A percentile compares a stretch with the other conserved stretches of the same genome.
Evolutionary conservation across 2,113 vertebrate genomes (phyloP).

Genomic region (Choloepus hoffmanni): DNA sequence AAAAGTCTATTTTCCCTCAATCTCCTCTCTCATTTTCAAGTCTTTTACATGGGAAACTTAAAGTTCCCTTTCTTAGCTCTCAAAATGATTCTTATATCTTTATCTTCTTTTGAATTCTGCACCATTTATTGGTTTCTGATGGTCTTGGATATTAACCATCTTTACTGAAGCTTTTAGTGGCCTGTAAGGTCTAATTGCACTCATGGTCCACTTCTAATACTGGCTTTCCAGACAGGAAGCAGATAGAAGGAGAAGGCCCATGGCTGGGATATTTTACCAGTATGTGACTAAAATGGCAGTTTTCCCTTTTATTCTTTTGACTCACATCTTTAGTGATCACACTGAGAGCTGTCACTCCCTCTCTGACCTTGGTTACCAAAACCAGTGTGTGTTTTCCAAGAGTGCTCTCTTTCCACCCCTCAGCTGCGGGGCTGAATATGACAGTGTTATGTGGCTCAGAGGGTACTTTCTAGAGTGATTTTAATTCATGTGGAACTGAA

Average conservation of each 20-base stretch:
- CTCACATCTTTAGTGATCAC: background rate
- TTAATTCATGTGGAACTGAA: background rate
- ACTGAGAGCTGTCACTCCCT: no score
- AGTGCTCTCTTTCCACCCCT: conserved; percentile 31
- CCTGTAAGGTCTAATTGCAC: conserved; percentile 79
- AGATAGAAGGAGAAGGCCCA: conserved; percentile 43
- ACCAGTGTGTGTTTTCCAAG: no score
- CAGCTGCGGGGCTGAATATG: background rate
- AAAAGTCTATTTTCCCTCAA: background rate
- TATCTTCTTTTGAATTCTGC: background rate
- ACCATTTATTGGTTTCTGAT: background rate
- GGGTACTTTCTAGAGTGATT: background rate
- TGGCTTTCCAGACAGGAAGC: conserved; percentile 72
- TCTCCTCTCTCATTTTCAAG: background rate
- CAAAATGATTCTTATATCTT: background rate
- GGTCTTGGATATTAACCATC: conserved; percentile 51
- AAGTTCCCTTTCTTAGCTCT: background rate
- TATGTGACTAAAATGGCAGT: conserved; percentile 66
- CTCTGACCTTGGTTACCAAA: no score
- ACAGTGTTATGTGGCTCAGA: background rate
- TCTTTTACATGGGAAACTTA: background rate
- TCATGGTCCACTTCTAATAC: conserved; percentile 67
- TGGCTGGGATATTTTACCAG: conserved; percentile 62
- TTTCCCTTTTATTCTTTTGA: conserved; percentile 61
- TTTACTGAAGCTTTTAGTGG: conserved; percentile 51